phyloP scores from a whole-genome alignment of 2,888 invertebrate genomes.

The Rhagonycha lutea region DNA sequence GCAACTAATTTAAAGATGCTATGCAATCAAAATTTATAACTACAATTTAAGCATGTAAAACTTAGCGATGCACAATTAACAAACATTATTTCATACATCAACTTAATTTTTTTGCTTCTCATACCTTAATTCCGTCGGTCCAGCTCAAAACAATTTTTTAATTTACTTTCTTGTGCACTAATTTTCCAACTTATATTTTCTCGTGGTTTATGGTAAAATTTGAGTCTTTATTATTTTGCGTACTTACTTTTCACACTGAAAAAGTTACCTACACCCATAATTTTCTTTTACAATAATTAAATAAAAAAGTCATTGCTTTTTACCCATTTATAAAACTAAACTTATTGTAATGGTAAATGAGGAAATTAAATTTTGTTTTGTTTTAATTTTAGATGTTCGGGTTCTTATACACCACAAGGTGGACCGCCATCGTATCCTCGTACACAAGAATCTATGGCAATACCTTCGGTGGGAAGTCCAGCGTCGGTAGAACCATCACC shows the following conservation, averaged over 20 bases:
- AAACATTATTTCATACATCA: background rate
- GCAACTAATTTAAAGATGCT: background rate
- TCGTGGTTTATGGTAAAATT: background rate
- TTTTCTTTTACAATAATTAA: background rate
- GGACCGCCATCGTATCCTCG: constrained; percentile 71
- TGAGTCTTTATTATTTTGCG: background rate
- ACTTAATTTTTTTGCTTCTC: background rate
- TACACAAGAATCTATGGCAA: constrained; percentile 61
- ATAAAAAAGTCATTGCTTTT: background rate
- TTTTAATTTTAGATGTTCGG: constrained; percentile 47
- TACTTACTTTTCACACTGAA: background rate
- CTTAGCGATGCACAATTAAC: background rate
- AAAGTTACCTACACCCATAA: background rate
- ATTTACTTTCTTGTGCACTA: background rate
- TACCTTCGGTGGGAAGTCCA: constrained; percentile 61
- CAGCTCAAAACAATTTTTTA: background rate
- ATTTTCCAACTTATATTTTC: background rate
- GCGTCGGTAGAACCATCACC: constrained; percentile 64
- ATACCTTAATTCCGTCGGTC: background rate
- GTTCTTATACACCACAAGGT: constrained; percentile 62
- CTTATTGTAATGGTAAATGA: background rate
- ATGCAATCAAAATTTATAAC: background rate
- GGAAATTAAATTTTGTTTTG: background rate
- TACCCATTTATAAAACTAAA: background rate
- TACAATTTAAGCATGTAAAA: background rate